Conservation (phyloP, 2,797 vertebrate genomes). For the Gouania willdenowi region DNA sequence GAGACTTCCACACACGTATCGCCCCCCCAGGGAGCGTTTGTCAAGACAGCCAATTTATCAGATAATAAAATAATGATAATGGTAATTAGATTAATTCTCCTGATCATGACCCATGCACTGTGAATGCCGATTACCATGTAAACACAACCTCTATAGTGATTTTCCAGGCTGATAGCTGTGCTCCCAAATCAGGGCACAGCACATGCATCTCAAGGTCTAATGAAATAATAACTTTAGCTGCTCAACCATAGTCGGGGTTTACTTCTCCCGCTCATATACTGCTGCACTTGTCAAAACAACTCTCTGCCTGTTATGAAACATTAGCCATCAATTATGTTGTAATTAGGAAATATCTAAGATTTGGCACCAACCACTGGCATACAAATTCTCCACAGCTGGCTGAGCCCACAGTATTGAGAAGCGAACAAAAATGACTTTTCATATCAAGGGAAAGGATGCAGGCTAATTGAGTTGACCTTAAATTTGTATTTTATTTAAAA, state of each 20-base stretch:
- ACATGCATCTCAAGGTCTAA: conserved; percentile 44
- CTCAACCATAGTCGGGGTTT: conserved; percentile 52
- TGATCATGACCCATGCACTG: conserved; percentile 62
- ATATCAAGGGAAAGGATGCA: conserved; percentile 23
- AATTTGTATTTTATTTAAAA: conserved; percentile 44
- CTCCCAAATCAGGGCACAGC: conserved; percentile 28
- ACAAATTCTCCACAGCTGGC: conserved; percentile 51
- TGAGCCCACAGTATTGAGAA: conserved; percentile 49
- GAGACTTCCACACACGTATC: conserved; percentile 27
- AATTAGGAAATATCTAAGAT: conserved; percentile 68
- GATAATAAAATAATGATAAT: conserved; percentile 67
- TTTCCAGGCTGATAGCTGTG: conserved; percentile 45
- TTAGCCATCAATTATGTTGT: conserved; percentile 67
- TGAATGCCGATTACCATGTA: conserved; percentile 63
- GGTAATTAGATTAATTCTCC: conserved; percentile 71
- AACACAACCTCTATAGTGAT: conserved; percentile 56
- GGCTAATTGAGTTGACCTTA: conserved; percentile 58
- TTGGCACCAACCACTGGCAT: conserved; percentile 53
- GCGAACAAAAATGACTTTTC: conserved; percentile 52
- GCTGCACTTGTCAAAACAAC: conserved; percentile 44
- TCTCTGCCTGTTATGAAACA: conserved; percentile 53
- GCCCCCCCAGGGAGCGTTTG: conserved; percentile 54
- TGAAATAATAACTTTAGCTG: conserved; percentile 61
- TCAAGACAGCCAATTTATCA: conserved; percentile 63
- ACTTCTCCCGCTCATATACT: conserved; percentile 44